These are phyloP conservation scores for Bergia puertoricense DNA, from an alignment of 92 coral and sea anemone genomes.

Conservation along the genomic window DNA sequence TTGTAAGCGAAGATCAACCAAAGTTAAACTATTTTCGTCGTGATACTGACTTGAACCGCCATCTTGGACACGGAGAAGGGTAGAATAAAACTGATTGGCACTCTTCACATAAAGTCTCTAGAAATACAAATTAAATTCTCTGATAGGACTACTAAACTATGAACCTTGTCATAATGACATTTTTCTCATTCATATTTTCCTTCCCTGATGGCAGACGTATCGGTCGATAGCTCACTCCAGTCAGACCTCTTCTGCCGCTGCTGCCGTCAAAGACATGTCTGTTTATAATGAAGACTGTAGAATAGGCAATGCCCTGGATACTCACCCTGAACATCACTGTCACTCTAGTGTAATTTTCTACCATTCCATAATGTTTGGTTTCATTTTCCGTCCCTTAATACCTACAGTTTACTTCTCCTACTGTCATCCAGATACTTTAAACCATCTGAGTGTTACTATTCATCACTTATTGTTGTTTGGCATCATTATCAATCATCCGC, in stretches of 20 bases:
- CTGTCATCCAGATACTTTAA: too few species aligned
- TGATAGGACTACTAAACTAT: too few species aligned
- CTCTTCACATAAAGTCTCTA: too few species aligned
- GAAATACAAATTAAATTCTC: too few species aligned
- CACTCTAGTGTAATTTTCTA: too few species aligned
- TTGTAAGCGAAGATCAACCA: too few species aligned
- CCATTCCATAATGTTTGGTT: background rate
- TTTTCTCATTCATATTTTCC: background rate
- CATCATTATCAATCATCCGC: background rate
- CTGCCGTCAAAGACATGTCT: slow-evolving; percentile 75
- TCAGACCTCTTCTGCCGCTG: slow-evolving; percentile 80
- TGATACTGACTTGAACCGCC: too few species aligned
- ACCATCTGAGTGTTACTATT: too few species aligned
- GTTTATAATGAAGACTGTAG: slow-evolving; percentile 78
- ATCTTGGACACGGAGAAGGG: too few species aligned
- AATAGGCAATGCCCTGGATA: slow-evolving; percentile 92
- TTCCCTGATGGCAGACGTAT: slow-evolving; percentile 60
- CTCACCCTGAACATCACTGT: slow-evolving; percentile 62
- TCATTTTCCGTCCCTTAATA: background rate
- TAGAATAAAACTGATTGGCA: too few species aligned
- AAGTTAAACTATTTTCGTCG: too few species aligned
- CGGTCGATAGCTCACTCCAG: slow-evolving; percentile 88
- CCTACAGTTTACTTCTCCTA: too few species aligned
- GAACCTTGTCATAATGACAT: background rate
- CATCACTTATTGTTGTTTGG: background rate